Evolutionary conservation across 2,888 invertebrate species (phyloP).

Genomic region (Caenorhabditis sp.): DNA sequence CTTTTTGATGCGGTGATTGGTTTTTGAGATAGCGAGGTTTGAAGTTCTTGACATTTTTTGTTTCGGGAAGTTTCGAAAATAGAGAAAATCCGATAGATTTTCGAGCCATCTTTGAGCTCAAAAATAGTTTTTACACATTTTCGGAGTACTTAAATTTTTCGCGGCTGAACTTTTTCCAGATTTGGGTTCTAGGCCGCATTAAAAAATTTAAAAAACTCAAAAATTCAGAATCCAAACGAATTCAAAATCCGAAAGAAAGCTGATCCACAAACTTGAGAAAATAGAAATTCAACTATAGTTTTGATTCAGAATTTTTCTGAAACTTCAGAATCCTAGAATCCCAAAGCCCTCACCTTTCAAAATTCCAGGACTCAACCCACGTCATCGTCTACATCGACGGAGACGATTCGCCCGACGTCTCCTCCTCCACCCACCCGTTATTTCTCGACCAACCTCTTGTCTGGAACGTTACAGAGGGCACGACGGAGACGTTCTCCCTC

Average conservation of each 20-base stretch:
- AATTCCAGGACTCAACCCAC: slow-evolving; percentile 64
- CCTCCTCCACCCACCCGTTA: slow-evolving; percentile 56
- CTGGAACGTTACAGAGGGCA: slow-evolving; percentile 73
- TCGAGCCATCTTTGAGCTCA: not conserved
- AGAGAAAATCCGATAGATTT: too few relatives aligned
- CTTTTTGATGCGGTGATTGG: not conserved
- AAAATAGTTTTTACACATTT: too few relatives aligned
- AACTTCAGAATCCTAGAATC: not conserved
- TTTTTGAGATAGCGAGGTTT: not conserved
- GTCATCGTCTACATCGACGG: slow-evolving; percentile 64
- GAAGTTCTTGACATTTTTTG: too few relatives aligned
- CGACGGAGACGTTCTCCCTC: slow-evolving; percentile 58
- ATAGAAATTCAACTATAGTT: not conserved
- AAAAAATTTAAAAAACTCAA: too few relatives aligned
- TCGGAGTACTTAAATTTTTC: too few relatives aligned
- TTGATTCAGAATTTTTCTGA: not conserved
- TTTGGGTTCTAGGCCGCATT: too few relatives aligned
- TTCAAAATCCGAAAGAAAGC: too few relatives aligned
- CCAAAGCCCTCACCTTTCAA: too few relatives aligned
- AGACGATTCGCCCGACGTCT: too few relatives aligned
- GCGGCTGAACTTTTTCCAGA: too few relatives aligned
- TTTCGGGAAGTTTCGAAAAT: too few relatives aligned
- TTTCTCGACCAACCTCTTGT: slow-evolving; percentile 64
- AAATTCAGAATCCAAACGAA: too few relatives aligned
- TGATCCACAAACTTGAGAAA: not conserved